Percentiles rank a stretch among this genome's conserved stretches.
Evolutionary conservation across 2,113 vertebrate species (phyloP).

Genomic region (Halichoerus grypus): DNA sequence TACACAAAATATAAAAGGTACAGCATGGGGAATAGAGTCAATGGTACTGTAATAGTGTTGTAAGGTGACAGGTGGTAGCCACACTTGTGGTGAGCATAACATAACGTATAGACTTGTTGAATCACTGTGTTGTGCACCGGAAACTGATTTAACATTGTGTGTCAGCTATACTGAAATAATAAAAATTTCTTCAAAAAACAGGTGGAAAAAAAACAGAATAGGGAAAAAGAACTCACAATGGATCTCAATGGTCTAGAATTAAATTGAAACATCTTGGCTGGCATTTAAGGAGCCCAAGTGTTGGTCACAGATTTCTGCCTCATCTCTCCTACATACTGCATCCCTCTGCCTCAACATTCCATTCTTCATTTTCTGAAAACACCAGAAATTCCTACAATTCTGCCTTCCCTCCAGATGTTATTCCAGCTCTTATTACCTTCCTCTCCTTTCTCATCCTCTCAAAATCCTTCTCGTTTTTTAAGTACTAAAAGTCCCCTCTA

Average conservation of each 20-base stretch:
- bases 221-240: neutral
- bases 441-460: neutral
- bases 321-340: neutral
- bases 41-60: neutral
- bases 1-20: neutral
- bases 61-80: neutral
- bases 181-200: neutral
- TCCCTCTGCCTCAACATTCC: neutral
- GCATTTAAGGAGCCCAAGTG: neutral
- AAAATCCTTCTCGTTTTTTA: conserved; percentile 12
- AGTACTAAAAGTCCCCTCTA: neutral
- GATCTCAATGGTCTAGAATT: neutral
- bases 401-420: neutral
- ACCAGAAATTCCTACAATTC: neutral
- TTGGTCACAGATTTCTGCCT: neutral
- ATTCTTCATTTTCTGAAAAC: neutral
- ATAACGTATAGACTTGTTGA: neutral
- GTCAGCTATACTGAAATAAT: neutral
- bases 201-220: neutral
- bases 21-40: neutral
- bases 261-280: neutral
- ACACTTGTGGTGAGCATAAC: neutral
- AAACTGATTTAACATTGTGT: neutral
- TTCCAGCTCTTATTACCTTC: neutral
- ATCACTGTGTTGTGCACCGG: neutral